Evolutionary conservation across 2,888 invertebrate species (phyloP), one percentile per base, ranked within the genome.

Genomic region (Machimus rusticus): DNA sequence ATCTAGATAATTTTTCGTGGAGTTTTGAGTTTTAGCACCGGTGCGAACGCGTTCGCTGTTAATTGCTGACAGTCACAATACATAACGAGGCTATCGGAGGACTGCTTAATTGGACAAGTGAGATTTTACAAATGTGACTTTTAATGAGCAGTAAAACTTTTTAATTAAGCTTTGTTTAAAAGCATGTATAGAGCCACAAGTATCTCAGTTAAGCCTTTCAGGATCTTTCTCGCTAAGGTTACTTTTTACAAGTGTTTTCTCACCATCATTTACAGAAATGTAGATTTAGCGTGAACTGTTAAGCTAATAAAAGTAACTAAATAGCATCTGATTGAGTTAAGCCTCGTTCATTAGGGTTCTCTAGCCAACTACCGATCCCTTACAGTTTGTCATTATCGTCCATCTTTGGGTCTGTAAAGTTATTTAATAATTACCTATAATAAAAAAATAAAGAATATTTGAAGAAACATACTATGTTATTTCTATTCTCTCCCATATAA

Each of bases 141-240:
- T 79, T 79, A 79, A 51, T 79, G 51, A 79, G 79, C 79, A 79
- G 31, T 19, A 51, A 79, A 79, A 79, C 28, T 79, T 79, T 79
- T 51, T 79, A 79, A 79, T 79, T 37, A 51, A 79, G 43, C 43
- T 43, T 43, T 78, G 46, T 78, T 78, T 66, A 66, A 19, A 23
- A 28, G 66, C 66, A 66, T 66, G 66, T 66, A 19, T 19, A 23
- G 28, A 4, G 66, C 66, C 66, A 23, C 55, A 19, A 55, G 19
- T 55, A 19, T 19, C 19, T 8, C 2, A 16, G 19, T 12, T 23
- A 66, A 66, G 66, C 19, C 12, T 23, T 66, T 28, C 28, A 28
- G 66, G 66, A 23, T 66, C 66, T 66, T 66, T 3, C 12, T 66
- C 66, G 23, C 9, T 16, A 66, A 23, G 57, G 19, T 23, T 19